Evolutionary conservation across 1,140 invertebrate species (phyloP), one percentile per base, ranked within the genome.

Genomic region (Bilobella aurantiaca): DNA sequence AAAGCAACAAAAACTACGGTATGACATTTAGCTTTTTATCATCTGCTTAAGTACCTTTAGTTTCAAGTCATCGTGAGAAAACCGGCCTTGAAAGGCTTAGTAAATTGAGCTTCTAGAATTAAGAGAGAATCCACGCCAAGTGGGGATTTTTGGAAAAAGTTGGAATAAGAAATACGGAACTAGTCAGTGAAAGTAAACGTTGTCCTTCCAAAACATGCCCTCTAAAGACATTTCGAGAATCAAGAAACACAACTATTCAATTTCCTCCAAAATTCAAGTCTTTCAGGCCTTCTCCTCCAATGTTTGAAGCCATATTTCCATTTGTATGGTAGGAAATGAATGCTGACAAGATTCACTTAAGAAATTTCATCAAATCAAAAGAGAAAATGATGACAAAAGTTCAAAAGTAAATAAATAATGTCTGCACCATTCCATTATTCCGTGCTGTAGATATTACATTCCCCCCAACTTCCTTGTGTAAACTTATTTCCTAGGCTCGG

Each of bases 401-500:
- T 53, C 49, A 53, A 8, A 53, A 53, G 49, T 53, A 53, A 53
- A 53, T 53, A 53, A 53, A 53, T 53, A 53, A 53, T 53, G 21
- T 53, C 8, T 16, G 25, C 49, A 18, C 49, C 49, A 23, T 53
- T 53, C 23, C 23, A 5, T 53, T 23, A 53, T 14, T 53, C 49
- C 5, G 25, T 14, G 12, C 49, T 53, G 49, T 12, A 53, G 8
- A 53, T 12, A 23, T 23, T n/a, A 53, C 25, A 5, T 53, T 5
- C 49, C 49, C 49, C 8, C 49, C 49, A 23, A 53, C 49, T 53
- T 53, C 49, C 49, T 53, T 53, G 49, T 53, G 49, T 53, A 53
- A 53, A 53, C 49, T 59, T 60, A 59, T 58, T 68, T 47, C 57
- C 58, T 60, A 57, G 16, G 16, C 14, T 27, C 21, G 75, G 75